phyloP scores from a whole-genome alignment of 1,140 invertebrate species.

The Lepidurus packardi region DNA sequence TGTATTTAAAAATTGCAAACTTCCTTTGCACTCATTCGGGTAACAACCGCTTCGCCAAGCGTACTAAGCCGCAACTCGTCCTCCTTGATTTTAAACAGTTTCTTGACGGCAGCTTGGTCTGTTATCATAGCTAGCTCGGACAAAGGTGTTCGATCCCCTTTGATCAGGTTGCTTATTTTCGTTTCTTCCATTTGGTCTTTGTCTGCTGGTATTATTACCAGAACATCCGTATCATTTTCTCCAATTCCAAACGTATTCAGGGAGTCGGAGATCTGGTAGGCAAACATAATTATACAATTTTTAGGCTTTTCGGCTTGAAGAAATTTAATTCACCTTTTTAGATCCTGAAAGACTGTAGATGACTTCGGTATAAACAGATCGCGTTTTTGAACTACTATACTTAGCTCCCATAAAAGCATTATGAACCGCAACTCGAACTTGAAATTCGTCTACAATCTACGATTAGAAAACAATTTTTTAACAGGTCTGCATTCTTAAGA shows the following conservation, averaged over 20 bases:
- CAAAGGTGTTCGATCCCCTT: conserved; percentile 49
- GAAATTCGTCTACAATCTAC: conserved; percentile 58
- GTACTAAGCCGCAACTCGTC: conserved; percentile 45
- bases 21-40: conserved; percentile 55
- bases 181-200: conserved; percentile 40
- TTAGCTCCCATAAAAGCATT: conserved; percentile 55
- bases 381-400: conserved; percentile 52
- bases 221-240: conserved; percentile 50
- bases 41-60: conserved; percentile 54
- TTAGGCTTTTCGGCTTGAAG: neutral
- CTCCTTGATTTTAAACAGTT: conserved; percentile 54
- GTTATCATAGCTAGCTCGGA: conserved; percentile 46
- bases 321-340: conserved; percentile 49
- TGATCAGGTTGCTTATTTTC: conserved; percentile 44
- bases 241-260: conserved; percentile 58
- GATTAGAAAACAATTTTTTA: neutral
- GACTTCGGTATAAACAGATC: conserved; percentile 58
- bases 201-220: conserved; percentile 53
- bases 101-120: conserved; percentile 49
- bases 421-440: conserved; percentile 60
- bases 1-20: conserved; percentile 1
- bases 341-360: conserved; percentile 61
- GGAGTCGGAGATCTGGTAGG: conserved; percentile 44
- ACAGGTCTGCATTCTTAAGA: too few species aligned
- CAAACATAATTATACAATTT: neutral